Base-by-base conservation (phyloP, 2,888 invertebrate genomes). In the Ischnus inquisitorius region DNA sequence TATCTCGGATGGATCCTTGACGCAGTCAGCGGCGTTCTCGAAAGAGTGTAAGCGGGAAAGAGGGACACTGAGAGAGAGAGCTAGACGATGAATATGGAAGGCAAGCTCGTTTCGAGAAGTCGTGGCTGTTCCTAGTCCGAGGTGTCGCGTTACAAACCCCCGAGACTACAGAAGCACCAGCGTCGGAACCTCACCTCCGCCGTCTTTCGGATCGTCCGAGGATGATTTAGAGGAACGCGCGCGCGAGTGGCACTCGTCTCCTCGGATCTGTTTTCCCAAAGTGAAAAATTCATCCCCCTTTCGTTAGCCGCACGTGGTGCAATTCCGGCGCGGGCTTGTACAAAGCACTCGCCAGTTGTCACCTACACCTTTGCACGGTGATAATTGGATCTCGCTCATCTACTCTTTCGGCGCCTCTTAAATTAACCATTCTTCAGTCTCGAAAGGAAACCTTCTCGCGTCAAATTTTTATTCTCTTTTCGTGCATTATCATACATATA, bases 81-180 rank as follows among this genome's bases (percentile, higher is more conserved):
- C 41, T 19, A 25, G 41, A 72, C 72, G 72, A 19, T 71, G 57
- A 54, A 54, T 54, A 54, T 54, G 54, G 25, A 60, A 60, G 90
- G 87, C 89, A 89, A 89, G 90, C 89, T 91, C 88, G 90, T 89
- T 89, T 60, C 46, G 62, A 67, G 60, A 16, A 65, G 60, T 69
- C 76, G 69, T 64, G 69, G 69, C 89, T 89, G 88, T 90, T 89
- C 89, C 87, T 72, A 72, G 87, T 69, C 69, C 69, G 87, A 90
- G 92, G 92, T 92, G 92, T 92, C 92, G 89, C 90, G 90, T 92
- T 92, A 92, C 92, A 90, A 87, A 88, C 90, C 87, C 88, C 54
- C 65, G 77, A 71, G 39, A 54, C 41, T 64, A 75, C 46, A 67
- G 77, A 77, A 77, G 65, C 67, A 72, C 43, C 81, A 46, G 57